Evolutionary conservation across 2,113 vertebrate genomes (phyloP).

Genomic region (Oncorhynchus mykiss): DNA sequence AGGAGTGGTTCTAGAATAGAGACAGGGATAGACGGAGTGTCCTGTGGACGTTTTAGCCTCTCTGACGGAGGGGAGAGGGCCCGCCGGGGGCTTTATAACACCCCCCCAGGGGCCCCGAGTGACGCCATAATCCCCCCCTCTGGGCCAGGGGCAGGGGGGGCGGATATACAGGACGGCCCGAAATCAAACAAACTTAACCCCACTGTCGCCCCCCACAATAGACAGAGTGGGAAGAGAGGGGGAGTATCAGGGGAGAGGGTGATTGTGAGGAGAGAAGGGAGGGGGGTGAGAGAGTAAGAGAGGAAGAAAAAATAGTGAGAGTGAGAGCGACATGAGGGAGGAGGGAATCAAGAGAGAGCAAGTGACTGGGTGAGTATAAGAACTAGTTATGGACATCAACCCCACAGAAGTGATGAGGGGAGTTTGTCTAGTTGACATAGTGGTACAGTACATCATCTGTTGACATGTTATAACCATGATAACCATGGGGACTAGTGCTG

Average conservation of each 20-base stretch:
- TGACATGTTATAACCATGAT: neutral
- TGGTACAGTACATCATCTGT: neutral
- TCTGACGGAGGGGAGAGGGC: conserved; percentile 74
- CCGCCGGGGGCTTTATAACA: conserved; percentile 75
- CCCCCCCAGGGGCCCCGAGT: conserved; percentile 66
- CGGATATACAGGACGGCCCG: conserved; percentile 46
- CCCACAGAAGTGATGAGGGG: neutral
- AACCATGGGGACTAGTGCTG: conserved; percentile 30
- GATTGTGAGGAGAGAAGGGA: neutral
- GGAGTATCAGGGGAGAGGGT: neutral
- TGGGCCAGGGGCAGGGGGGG: conserved; percentile 40
- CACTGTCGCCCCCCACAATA: conserved; percentile 28
- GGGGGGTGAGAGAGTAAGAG: neutral
- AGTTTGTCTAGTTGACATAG: neutral
- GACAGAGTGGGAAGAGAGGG: neutral
- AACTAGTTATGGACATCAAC: neutral
- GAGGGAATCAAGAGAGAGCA: neutral
- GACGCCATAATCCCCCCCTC: conserved; percentile 73
- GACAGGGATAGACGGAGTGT: conserved; percentile 61
- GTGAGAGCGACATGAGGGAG: neutral
- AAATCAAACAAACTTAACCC: conserved; percentile 71
- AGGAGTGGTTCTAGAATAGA: conserved; percentile 58
- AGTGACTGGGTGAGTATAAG: neutral
- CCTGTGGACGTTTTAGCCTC: conserved; percentile 72
- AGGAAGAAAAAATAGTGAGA: neutral